These are phyloP conservation scores for Helarctos malayanus DNA, from an alignment of 2,797 vertebrate genomes.

Conservation along the genomic window DNA sequence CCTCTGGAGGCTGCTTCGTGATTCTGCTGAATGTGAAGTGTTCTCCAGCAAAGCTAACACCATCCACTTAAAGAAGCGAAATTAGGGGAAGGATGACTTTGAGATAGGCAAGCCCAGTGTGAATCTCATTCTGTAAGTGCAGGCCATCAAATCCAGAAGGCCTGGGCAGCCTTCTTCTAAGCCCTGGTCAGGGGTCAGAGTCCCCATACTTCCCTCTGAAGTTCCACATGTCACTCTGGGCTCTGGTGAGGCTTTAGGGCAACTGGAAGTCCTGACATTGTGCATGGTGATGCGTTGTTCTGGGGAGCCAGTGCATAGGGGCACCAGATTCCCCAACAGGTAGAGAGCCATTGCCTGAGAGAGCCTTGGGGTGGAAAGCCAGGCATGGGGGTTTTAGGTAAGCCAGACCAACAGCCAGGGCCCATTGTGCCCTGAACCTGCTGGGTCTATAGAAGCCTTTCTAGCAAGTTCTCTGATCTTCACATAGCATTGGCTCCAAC, in stretches of 20 bases:
- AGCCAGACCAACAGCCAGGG: background rate
- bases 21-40: no score
- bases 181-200: no score
- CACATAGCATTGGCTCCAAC: background rate
- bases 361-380: background rate
- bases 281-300: rapidly evolving
- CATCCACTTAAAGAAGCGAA: background rate
- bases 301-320: background rate
- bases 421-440: background rate
- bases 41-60: background rate
- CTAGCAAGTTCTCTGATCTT: background rate
- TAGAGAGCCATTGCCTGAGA: background rate
- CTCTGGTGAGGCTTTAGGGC: background rate
- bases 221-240: background rate
- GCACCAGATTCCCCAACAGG: background rate
- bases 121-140: background rate
- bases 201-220: background rate
- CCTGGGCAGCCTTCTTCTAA: background rate
- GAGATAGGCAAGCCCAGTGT: background rate
- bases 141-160: background rate
- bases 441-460: background rate
- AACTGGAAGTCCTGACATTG: background rate
- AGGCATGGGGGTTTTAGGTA: background rate
- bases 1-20: background rate
- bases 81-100: background rate